phyloP scores from a whole-genome alignment of 2,888 invertebrate species.

The Ischnus inquisitorius region DNA sequence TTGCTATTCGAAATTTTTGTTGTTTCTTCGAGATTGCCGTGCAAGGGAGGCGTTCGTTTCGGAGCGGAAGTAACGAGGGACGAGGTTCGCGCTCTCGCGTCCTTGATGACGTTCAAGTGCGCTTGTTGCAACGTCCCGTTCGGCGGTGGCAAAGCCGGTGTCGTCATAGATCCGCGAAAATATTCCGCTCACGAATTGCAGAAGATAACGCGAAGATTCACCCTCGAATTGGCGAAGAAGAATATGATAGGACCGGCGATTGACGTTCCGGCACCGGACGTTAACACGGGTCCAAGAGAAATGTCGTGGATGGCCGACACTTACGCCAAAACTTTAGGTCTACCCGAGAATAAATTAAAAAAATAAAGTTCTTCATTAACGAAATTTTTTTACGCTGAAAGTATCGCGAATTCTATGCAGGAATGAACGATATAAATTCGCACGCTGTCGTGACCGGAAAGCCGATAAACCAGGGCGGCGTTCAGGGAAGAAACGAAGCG shows the following conservation, averaged over 20 bases:
- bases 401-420: background rate
- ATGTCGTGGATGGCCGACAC: slow-evolving; percentile 99
- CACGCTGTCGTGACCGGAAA: slow-evolving; percentile 96
- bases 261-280: slow-evolving; percentile 99
- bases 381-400: background rate
- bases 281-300: slow-evolving; percentile 98
- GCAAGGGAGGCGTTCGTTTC: slow-evolving; percentile 94
- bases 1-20: background rate
- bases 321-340: slow-evolving; percentile 97
- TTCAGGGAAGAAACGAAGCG: slow-evolving; percentile 93
- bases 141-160: slow-evolving; percentile 98
- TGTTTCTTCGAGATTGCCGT: slow-evolving; percentile 36
- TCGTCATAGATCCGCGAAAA: slow-evolving; percentile 97
- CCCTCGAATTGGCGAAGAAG: slow-evolving; percentile 98
- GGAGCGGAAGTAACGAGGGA: slow-evolving; percentile 96
- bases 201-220: slow-evolving; percentile 97
- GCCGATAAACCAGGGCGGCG: slow-evolving; percentile 94
- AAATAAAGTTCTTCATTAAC: background rate
- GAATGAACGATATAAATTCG: slow-evolving; percentile 93
- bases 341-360: slow-evolving; percentile 83
- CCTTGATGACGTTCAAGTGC: slow-evolving; percentile 99
- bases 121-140: slow-evolving; percentile 99
- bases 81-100: slow-evolving; percentile 98
- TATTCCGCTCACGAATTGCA: slow-evolving; percentile 97
- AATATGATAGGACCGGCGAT: slow-evolving; percentile 98